Conservation (phyloP, 2,888 invertebrate species). For the Malacosoma neustria region DNA sequence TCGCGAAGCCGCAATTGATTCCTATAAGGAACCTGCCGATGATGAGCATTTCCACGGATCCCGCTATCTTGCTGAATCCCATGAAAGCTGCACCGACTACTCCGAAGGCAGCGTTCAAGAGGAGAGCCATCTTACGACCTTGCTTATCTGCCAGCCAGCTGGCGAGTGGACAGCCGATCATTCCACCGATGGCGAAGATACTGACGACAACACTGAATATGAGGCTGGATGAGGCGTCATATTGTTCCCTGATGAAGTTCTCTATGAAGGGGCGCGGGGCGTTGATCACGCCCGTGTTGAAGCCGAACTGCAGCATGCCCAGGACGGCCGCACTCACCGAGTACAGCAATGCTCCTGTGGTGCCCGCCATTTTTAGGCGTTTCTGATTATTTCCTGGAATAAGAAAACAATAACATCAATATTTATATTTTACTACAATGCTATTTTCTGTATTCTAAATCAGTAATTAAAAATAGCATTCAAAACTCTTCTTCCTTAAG, state of each 20-base stretch:
- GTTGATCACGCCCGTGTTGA: slow-evolving; percentile 82
- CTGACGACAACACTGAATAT: slow-evolving; percentile 81
- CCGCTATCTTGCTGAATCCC: slow-evolving; percentile 78
- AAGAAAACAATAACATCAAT: slow-evolving; percentile 10
- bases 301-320: slow-evolving; percentile 83
- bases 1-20: slow-evolving; percentile 80
- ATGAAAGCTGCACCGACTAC: slow-evolving; percentile 78
- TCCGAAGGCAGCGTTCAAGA: slow-evolving; percentile 78
- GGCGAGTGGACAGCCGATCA: slow-evolving; percentile 84
- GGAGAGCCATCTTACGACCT: slow-evolving; percentile 79
- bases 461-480: background rate
- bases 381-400: slow-evolving; percentile 35
- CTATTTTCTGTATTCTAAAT: background rate
- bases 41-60: slow-evolving; percentile 81
- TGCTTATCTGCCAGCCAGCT: slow-evolving; percentile 82
- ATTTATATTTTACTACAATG: slow-evolving; percentile 3
- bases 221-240: slow-evolving; percentile 59
- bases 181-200: slow-evolving; percentile 85
- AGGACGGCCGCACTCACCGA: slow-evolving; percentile 79
- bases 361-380: slow-evolving; percentile 46
- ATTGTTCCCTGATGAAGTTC: slow-evolving; percentile 75
- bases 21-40: slow-evolving; percentile 83
- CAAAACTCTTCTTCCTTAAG: too few relatives aligned
- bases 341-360: slow-evolving; percentile 77
- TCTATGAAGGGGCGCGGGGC: slow-evolving; percentile 78